Evolutionary conservation across 2,888 invertebrate species (phyloP).

Genomic region (Aphodius granarius): DNA sequence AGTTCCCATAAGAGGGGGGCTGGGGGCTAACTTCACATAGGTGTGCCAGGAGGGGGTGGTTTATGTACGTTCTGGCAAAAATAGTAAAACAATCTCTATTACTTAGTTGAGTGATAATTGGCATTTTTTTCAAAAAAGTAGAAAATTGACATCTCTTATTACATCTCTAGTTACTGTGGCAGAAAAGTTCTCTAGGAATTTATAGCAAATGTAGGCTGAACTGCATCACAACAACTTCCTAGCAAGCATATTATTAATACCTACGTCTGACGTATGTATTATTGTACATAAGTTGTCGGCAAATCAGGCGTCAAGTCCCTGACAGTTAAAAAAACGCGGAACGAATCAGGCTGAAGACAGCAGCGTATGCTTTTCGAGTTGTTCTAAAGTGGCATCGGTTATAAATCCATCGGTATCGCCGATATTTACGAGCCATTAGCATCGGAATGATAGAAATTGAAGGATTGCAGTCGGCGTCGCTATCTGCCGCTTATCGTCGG

Average conservation of each 20-base stretch:
- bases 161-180: too few species aligned
- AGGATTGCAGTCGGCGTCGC: constrained; percentile 2
- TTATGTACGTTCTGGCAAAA: too few species aligned
- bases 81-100: too few species aligned
- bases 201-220: not conserved
- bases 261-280: not conserved
- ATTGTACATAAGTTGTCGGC: not conserved
- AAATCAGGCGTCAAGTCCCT: not conserved
- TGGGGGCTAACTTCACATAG: too few species aligned
- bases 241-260: not conserved
- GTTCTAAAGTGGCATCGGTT: not conserved
- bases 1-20: too few species aligned
- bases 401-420: constrained; percentile 8
- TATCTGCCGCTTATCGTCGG: constrained; percentile 3
- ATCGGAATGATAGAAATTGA: constrained; percentile 13
- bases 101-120: too few species aligned
- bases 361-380: not conserved
- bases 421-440: constrained; percentile 13
- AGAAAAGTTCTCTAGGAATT: too few species aligned
- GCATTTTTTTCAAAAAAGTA: too few species aligned
- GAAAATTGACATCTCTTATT: too few species aligned
- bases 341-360: not conserved
- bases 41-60: too few species aligned
- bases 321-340: not conserved
- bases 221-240: not conserved